phyloP scores from a whole-genome alignment of 2,113 vertebrate species.

The Colistium nudipinnis region DNA sequence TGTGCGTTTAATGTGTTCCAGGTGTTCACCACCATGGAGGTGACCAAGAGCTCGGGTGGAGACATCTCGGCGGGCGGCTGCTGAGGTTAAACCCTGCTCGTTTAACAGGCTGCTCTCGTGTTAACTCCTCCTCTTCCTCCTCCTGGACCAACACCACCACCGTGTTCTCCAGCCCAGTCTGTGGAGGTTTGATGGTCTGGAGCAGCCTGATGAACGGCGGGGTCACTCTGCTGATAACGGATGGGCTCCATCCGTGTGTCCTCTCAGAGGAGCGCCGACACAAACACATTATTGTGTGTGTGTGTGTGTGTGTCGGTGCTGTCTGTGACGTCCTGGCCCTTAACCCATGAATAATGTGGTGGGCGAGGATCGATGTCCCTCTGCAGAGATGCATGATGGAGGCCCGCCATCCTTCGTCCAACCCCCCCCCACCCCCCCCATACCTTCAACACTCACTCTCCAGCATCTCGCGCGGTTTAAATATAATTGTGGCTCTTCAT shows the following conservation, averaged over 20 bases:
- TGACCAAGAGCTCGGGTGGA: conserved; percentile 90
- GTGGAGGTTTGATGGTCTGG: conserved; percentile 32
- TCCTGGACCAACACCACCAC: no score
- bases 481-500: conserved; percentile 19
- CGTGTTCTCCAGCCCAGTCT: conserved; percentile 7
- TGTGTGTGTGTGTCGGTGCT: conserved; percentile 60
- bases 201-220: conserved; percentile 85
- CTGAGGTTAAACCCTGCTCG: conserved; percentile 97
- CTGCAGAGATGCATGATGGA: conserved; percentile 67
- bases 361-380: conserved; percentile 84
- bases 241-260: conserved; percentile 49
- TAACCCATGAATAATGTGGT: conserved; percentile 83
- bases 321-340: conserved; percentile 86
- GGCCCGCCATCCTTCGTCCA: conserved; percentile 64
- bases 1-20: conserved; percentile 61
- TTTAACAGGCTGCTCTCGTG: conserved; percentile 75
- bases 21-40: conserved; percentile 92
- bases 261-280: conserved; percentile 73
- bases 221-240: conserved; percentile 78
- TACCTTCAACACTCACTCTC: conserved; percentile 4
- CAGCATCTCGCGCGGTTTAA: not conserved
- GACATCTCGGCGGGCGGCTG: conserved; percentile 88
- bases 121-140: conserved; percentile 7
- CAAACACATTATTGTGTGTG: not conserved
- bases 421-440: no score